A percentile compares a stretch with the other conserved stretches of the same genome.
phyloP scores from a whole-genome alignment of 2,113 vertebrate species.

The Cavia porcellus region DNA sequence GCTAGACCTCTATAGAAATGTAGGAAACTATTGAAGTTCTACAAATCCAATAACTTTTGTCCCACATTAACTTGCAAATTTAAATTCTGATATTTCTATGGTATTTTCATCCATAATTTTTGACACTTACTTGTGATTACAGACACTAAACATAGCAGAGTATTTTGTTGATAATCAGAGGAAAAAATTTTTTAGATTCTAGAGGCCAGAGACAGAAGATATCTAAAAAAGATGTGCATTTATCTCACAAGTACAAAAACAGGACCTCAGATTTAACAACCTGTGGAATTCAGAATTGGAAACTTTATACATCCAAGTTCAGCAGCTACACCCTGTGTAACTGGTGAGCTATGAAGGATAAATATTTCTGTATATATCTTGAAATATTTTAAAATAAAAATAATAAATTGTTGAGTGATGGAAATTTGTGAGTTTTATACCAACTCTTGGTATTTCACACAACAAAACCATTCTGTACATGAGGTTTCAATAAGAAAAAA shows the following conservation, averaged over 20 bases:
- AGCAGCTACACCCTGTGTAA: not conserved
- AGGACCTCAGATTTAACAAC: not conserved
- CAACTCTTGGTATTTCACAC: not conserved
- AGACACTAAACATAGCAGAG: not conserved
- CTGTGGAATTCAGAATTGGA: rapidly evolving
- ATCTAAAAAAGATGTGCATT: not conserved
- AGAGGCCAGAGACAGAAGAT: not conserved
- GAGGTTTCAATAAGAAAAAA: not conserved
- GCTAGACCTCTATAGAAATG: not conserved
- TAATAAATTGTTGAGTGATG: not conserved
- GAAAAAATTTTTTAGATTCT: not conserved
- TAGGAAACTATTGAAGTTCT: not conserved
- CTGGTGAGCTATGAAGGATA: not conserved
- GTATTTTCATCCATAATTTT: not conserved
- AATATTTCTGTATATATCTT: not conserved
- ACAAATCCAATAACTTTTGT: not conserved
- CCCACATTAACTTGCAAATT: not conserved
- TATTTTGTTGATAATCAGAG: not conserved
- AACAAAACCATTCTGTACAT: not conserved
- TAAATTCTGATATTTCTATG: not conserved
- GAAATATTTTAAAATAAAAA: not conserved
- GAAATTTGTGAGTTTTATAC: not conserved
- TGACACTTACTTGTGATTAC: not conserved
- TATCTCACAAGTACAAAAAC: not conserved
- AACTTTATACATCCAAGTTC: not conserved